Percentiles rank a stretch among this genome's conserved stretches.
phyloP scores from a whole-genome alignment of 53 echinoderm and acorn worm genomes.

The Echinarachnius parma region DNA sequence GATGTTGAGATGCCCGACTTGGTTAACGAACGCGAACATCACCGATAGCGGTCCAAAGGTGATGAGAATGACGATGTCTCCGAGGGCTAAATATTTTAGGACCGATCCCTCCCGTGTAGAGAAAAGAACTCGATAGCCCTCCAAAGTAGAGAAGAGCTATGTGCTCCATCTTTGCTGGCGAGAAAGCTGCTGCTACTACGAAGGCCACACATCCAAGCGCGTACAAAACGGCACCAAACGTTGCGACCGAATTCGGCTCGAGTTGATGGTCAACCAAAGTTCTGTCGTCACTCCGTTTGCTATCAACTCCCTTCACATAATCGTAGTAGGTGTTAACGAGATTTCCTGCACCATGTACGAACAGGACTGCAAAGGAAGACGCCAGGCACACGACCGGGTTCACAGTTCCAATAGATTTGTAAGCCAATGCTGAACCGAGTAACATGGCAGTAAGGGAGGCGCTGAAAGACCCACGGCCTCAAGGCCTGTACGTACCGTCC shows the following conservation, averaged over 20 bases:
- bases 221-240: slow-evolving; percentile 80
- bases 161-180: slow-evolving; percentile 80
- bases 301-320: slow-evolving; percentile 90
- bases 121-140: slow-evolving; percentile 85
- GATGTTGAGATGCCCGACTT: slow-evolving; percentile 65
- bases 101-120: slow-evolving; percentile 95
- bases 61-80: slow-evolving; percentile 77
- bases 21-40: slow-evolving; percentile 83
- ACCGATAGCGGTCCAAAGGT: slow-evolving; percentile 91
- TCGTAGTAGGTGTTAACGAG: slow-evolving; percentile 95
- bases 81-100: slow-evolving; percentile 85
- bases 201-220: slow-evolving; percentile 73
- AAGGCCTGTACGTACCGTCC: slow-evolving; percentile 62
- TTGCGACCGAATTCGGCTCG: slow-evolving; percentile 73
- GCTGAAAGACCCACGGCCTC: slow-evolving; percentile 93
- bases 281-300: slow-evolving; percentile 90
- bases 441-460: slow-evolving; percentile 78
- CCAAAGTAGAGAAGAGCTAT: slow-evolving; percentile 83
- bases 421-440: slow-evolving; percentile 77
- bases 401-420: slow-evolving; percentile 54
- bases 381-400: slow-evolving; percentile 59
- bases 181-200: slow-evolving; percentile 48
- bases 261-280: slow-evolving; percentile 84
- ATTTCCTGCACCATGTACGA: slow-evolving; percentile 94
- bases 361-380: slow-evolving; percentile 77